Evolutionary conservation across 1,140 invertebrate species (phyloP), one percentile per base, ranked within the genome.

Genomic region (Oreohelix idahoensis): DNA sequence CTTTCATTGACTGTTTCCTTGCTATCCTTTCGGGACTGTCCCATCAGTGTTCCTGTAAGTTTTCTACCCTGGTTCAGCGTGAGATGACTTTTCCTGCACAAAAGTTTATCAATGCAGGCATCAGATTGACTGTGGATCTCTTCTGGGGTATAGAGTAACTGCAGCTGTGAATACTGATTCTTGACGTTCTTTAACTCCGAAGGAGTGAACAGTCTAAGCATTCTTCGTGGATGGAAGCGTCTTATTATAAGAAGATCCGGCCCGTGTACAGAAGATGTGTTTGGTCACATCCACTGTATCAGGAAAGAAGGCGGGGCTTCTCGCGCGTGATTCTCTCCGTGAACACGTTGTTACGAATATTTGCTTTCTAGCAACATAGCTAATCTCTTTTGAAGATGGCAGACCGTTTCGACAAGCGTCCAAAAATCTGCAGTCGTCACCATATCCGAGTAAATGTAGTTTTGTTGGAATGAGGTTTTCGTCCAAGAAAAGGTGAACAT

Each of bases 311-410:
- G 53, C 11, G 77, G 77, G 0, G 26, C 29, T 17, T 29, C 35
- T 38, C 77, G 32, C n/a, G n/a, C 5, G 29, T 69, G 10, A 63
- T 66, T 1, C n/a, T 20, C 36, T 79, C 77, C 1, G 53, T 66
- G n/a, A 36, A 69, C 0, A 69, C 53, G 39, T 79, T 63, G 63
- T 79, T 38, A 13, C 77, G 77, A 39, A 79, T 42, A 17, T 79
- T 79, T 2, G n/a, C 4, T 4, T 36, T 79, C 29, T 79, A 63
- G 53, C 77, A 5, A 69, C 32, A 79, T 35, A 15, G 77, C 77
- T 45, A 66, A 1, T 23, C 49, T 79, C 53, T 79, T 79, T 35
- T 79, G 26, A 79, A 79, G 0, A 79, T 45, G n/a, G 51, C 77
- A 8, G 77, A 53, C 11, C 58, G 38, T n/a, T 69, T 79, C 77